Base-by-base conservation (phyloP, 2,797 vertebrate species). In the Hypotaenidia philippensis region DNA sequence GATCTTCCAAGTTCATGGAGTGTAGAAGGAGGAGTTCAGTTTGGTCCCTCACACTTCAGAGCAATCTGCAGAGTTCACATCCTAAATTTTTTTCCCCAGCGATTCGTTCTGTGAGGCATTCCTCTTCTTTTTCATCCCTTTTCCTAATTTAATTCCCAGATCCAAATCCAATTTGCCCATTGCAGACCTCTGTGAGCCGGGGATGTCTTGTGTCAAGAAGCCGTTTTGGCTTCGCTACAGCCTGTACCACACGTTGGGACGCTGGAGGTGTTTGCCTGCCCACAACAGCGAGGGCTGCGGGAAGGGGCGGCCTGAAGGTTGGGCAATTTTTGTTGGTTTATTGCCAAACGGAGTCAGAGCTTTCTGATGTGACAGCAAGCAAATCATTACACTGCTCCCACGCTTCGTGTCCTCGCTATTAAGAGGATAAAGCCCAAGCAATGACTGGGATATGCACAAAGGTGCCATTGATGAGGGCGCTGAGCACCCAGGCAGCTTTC, bases 111-210 rank as follows among this genome's bases (percentile, higher is more conserved):
- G 88, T 74, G 57, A 87, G 57, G 76, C 36, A 34, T 84, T 82
- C 52, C 59, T 57, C 40, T 81, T 81, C 49, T 71, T 90, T 78
- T 87, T 89, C 31, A 44, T 90, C 57, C 77, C 50, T 87, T 82
- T 92, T 47, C 38, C 32, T 95, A 93, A 93, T 79, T 92, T 81
- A 65, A 50, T 95, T 94, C 63, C 85, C 94, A 92, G 86, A 65
- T 50, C 16, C 29, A 83, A 90, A 83, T 41, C 12, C 38, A 59
- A 20, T 31, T 55, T 79, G 90, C 71, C 94, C 31, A 2, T 19
- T 40, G 59, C 11, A 0, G 63, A 8, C 55, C 82, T 47, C 47
- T 50, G 32, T 1, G 4, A 64, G 40, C 69, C 26, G 41, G 71
- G 18, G 72, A 7, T 20, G 74, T n/a, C 7, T 40, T 25, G 74